Evolutionary conservation across 1,140 invertebrate species (phyloP), one percentile per base, ranked within the genome.

Genomic region (Platyscapa corneri): DNA sequence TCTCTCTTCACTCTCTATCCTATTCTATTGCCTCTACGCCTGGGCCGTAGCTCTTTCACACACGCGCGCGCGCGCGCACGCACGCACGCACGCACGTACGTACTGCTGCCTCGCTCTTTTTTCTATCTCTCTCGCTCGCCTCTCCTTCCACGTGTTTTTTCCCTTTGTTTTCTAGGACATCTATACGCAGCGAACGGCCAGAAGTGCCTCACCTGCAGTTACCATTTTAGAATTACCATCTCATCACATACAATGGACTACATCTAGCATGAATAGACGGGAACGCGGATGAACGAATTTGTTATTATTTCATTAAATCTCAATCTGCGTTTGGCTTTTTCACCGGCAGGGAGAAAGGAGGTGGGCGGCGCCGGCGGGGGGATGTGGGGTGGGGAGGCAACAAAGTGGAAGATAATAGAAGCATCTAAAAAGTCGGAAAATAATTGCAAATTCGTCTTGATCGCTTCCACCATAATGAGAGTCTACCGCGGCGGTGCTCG

Each of bases 1-100:
- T 85, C 67, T 60, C 56, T 60, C 56, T 27, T 60, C 56, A 27
- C 46, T 82, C 77, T 82, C 83, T 76, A 74, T 75, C 74, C 79
- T 77, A 32, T 42, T 60, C 46, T 76, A 65, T 80, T 82, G 78
- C 67, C 65, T 42, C 82, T 74, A 72, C 81, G 76, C 20, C 81
- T 85, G 39, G 81, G 42, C 27, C 74, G 80, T 39, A 42, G 27
- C 64, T 67, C n/a, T 67, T 16, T 32, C 34, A 23, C 23, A 23
- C 65, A 6, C 65, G 30, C 3, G 2, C 32, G 0, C 65, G 42
- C 64, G 46, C 6, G 67, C 75, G 65, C 34, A 39, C 64, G 14
- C 37, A n/a, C 23, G 1, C 67, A 2, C 34, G 16, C 5, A 23
- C 34, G 0, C 67, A 37, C 65, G 49, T 16, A 42, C 75, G 49